Evolutionary conservation across 2,888 invertebrate species (phyloP).

Genomic region (Oscheius sp.): DNA sequence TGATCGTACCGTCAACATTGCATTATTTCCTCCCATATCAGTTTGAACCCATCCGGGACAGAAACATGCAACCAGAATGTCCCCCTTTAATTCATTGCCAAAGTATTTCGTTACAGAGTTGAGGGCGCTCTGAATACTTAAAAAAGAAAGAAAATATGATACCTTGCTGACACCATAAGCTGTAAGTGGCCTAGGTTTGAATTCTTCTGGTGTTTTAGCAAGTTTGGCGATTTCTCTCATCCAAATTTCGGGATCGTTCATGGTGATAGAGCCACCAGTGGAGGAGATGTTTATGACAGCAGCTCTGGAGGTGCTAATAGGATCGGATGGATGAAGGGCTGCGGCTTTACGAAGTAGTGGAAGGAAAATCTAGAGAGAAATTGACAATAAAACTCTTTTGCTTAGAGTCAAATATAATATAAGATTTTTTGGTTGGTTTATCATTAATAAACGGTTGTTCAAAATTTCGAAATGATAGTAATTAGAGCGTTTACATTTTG

Average conservation of each 20-base stretch:
- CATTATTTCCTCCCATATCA: conserved; percentile 52
- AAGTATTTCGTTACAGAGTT: conserved; percentile 15
- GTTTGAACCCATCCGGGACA: conserved; percentile 47
- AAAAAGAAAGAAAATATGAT: background rate
- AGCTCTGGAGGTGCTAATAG: conserved; percentile 31
- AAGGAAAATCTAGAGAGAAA: conserved; percentile 27
- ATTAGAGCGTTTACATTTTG: background rate
- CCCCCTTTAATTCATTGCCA: conserved; percentile 17
- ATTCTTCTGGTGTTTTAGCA: background rate
- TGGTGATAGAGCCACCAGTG: conserved; percentile 29
- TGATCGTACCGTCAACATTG: conserved; percentile 31
- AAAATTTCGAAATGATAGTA: background rate
- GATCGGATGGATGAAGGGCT: background rate
- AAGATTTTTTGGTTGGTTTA: no score
- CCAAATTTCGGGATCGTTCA: conserved; percentile 20
- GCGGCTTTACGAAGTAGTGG: conserved; percentile 40
- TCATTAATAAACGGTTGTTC: no score
- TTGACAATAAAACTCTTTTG: background rate
- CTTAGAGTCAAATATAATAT: no score
- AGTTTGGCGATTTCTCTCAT: conserved; percentile 12
- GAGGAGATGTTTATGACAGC: conserved; percentile 43
- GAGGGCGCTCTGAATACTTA: background rate
- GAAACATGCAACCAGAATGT: conserved; percentile 28
- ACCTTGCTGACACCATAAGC: conserved; percentile 46
- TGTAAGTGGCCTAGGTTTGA: conserved; percentile 11